Percentiles rank a stretch among this genome's conserved stretches.
These are phyloP conservation scores for Pachypanchax playfairii DNA, from an alignment of 2,113 vertebrate genomes.

Conservation along the genomic window DNA sequence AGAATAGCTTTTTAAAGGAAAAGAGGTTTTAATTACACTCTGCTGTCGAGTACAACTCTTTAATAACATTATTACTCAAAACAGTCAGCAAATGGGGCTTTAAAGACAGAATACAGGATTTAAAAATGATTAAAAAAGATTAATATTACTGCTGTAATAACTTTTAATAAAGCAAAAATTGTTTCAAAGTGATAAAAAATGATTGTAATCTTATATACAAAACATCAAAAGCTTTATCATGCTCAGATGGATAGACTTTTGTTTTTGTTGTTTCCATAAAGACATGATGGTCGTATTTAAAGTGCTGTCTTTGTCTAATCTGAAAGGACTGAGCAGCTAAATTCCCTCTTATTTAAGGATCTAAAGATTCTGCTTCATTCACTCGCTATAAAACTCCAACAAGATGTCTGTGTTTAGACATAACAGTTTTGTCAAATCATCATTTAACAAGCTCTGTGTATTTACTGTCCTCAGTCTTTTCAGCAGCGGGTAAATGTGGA, in stretches of 20 bases:
- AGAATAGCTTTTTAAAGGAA: slow-evolving; percentile 32
- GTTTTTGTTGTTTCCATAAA: slow-evolving; percentile 16
- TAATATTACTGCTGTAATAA: background rate
- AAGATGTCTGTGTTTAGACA: slow-evolving; percentile 56
- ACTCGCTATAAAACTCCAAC: slow-evolving; percentile 45
- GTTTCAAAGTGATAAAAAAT: background rate
- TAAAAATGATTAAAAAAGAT: background rate
- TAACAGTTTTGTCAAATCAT: slow-evolving; percentile 73
- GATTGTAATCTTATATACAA: background rate
- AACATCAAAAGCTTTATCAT: slow-evolving; percentile 2
- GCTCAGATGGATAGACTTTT: slow-evolving; percentile 8
- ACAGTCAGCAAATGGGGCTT: slow-evolving; percentile 19
- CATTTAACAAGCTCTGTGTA: slow-evolving; percentile 64
- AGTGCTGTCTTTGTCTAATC: slow-evolving; percentile 18
- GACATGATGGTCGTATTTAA: slow-evolving; percentile 4
- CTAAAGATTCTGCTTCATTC: slow-evolving; percentile 39
- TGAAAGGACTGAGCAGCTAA: slow-evolving; percentile 2
- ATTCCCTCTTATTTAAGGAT: slow-evolving; percentile 28
- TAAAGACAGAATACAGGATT: background rate
- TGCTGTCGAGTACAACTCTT: slow-evolving; percentile 24
- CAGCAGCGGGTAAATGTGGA: slow-evolving; percentile 72
- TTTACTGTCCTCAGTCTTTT: slow-evolving; percentile 65
- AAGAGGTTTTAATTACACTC: slow-evolving; percentile 36
- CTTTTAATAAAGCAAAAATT: background rate
- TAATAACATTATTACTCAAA: slow-evolving; percentile 48